Percentiles rank a stretch among this genome's conserved stretches.
Conservation (phyloP, 2,113 vertebrate species). For the Datnioides undecimradiatus region DNA sequence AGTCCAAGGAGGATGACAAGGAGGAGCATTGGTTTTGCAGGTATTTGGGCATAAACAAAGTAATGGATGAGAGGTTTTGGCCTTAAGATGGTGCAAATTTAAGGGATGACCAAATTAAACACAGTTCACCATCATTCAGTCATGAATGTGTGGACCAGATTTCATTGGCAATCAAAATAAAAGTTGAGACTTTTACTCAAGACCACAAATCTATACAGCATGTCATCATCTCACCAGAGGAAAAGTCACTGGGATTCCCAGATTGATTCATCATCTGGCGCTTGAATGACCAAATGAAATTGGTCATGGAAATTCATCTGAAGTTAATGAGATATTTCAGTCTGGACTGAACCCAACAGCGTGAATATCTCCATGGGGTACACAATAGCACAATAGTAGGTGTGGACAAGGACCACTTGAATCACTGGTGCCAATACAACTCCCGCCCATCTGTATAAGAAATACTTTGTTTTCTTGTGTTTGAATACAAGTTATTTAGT, state of each 20-base stretch:
- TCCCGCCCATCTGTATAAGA: background rate
- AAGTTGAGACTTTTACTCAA: background rate
- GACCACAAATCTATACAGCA: background rate
- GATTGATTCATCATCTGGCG: too few relatives aligned
- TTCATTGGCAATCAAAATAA: background rate
- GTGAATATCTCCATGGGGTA: background rate
- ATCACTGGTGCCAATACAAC: background rate
- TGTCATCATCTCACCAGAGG: background rate
- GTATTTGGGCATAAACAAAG: background rate
- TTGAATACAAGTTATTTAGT: background rate
- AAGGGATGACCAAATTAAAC: background rate
- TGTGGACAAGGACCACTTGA: background rate
- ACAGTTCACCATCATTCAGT: background rate
- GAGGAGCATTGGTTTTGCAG: background rate
- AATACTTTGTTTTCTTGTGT: slow-evolving; percentile 6
- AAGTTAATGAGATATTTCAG: too few relatives aligned
- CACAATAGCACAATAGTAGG: background rate
- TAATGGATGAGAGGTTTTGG: background rate
- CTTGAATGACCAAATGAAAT: too few relatives aligned
- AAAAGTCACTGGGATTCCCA: background rate
- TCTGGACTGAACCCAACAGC: too few relatives aligned
- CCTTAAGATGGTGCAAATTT: background rate
- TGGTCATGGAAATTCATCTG: too few relatives aligned
- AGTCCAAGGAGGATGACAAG: background rate
- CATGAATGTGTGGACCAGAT: background rate